Conservation (phyloP, 2,113 vertebrate genomes). For the Periophthalmodon schlosseri region DNA sequence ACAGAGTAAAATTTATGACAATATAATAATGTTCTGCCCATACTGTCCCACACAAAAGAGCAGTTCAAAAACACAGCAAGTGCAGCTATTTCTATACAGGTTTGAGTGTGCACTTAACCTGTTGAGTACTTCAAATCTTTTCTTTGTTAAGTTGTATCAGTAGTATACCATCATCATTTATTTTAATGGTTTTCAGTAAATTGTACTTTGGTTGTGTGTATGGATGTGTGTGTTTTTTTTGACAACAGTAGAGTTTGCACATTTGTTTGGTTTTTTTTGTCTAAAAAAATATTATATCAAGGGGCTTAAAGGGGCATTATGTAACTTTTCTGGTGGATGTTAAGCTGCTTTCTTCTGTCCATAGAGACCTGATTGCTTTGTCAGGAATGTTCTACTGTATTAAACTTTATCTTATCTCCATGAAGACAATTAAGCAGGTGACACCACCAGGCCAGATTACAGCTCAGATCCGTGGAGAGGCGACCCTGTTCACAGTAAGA, state of each 20-base stretch:
- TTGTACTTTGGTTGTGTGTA: neutral
- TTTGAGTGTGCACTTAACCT: neutral
- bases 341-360: too few species aligned
- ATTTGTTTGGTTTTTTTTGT: neutral
- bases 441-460: too few species aligned
- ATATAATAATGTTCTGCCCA: slow-evolving; percentile 60
- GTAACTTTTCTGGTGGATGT: too few species aligned
- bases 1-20: slow-evolving; percentile 70
- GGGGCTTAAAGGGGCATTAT: too few species aligned
- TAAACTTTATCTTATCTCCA: too few species aligned
- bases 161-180: neutral
- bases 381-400: too few species aligned
- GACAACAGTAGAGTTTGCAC: neutral
- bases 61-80: slow-evolving; percentile 61
- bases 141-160: neutral
- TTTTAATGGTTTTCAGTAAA: neutral
- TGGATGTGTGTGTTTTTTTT: neutral
- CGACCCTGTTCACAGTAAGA: too few species aligned
- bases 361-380: too few species aligned
- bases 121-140: neutral
- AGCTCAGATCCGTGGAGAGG: too few species aligned
- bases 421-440: too few species aligned
- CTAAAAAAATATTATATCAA: too few species aligned
- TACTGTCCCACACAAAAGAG: slow-evolving; percentile 35
- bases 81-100: slow-evolving; percentile 53